Percentiles rank a stretch among this genome's conserved stretches.
Evolutionary conservation across 64 coral and sea anemone species (phyloP).

Genomic region (Stichodactyla mertensii): DNA sequence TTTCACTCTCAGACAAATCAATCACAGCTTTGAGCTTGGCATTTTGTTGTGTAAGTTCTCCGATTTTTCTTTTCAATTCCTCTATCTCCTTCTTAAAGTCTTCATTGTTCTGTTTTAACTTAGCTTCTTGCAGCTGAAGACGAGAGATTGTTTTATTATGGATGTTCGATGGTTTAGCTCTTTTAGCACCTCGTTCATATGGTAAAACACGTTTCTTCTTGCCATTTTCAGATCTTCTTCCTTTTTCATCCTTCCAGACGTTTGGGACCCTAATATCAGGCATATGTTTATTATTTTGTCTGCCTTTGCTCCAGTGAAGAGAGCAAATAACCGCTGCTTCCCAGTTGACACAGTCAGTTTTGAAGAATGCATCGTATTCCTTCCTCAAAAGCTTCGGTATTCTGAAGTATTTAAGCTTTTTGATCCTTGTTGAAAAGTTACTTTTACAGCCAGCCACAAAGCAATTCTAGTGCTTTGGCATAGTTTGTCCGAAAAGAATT

Average conservation of each 20-base stretch:
- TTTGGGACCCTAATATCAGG: conserved; percentile 16
- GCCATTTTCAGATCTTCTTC: neutral
- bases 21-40: too few relatives aligned
- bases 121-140: conserved; percentile 6
- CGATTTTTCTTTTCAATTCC: neutral
- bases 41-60: too few relatives aligned
- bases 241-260: conserved; percentile 9
- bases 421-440: neutral
- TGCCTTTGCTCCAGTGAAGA: conserved; percentile 10
- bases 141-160: neutral
- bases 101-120: neutral
- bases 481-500: neutral
- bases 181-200: neutral
- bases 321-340: conserved; percentile 17
- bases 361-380: conserved; percentile 3
- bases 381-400: too few relatives aligned
- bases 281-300: conserved; percentile 10
- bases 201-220: conserved; percentile 18
- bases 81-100: neutral
- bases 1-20: too few relatives aligned
- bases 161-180: conserved; percentile 9
- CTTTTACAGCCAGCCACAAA: conserved; percentile 8
- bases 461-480: conserved; percentile 1
- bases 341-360: conserved; percentile 21
- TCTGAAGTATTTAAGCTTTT: conserved; percentile 2